These are phyloP conservation scores for Pemphigus obesinymphae DNA, from an alignment of 1,140 invertebrate species.

Conservation along the genomic window DNA sequence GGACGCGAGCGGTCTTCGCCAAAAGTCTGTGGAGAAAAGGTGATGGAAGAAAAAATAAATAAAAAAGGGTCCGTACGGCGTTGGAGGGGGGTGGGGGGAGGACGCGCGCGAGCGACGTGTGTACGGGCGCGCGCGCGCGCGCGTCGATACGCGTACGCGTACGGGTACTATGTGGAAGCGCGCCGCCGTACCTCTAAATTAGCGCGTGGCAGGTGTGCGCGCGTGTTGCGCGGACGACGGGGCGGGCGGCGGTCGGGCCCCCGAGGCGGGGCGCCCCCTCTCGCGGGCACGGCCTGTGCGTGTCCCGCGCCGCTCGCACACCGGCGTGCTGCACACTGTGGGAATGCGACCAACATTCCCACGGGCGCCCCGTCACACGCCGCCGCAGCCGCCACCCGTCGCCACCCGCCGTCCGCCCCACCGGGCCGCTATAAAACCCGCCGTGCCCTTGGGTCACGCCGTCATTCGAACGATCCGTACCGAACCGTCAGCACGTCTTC, in stretches of 20 bases:
- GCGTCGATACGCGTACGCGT: not conserved
- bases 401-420: not conserved
- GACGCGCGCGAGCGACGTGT: not conserved
- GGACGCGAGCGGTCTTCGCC: not conserved
- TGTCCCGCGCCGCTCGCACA: not conserved
- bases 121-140: not conserved
- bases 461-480: slow-evolving; percentile 24
- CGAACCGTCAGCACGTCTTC: not conserved
- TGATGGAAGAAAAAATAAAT: too few relatives aligned
- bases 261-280: not conserved
- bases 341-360: slow-evolving; percentile 39
- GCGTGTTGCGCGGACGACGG: slow-evolving; percentile 1
- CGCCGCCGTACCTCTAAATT: slow-evolving; percentile 35
- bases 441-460: slow-evolving; percentile 30
- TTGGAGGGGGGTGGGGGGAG: too few relatives aligned
- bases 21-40: not conserved
- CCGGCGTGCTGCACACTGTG: slow-evolving; percentile 21
- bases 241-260: not conserved
- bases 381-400: not conserved
- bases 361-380: slow-evolving; percentile 30
- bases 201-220: slow-evolving; percentile 41
- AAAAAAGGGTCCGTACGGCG: too few relatives aligned
- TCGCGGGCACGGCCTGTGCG: not conserved
- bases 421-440: slow-evolving; percentile 6
- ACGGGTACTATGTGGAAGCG: too few relatives aligned